Evolutionary conservation across 1,140 invertebrate genomes (phyloP).

Genomic region (Littorina saxatilis): DNA sequence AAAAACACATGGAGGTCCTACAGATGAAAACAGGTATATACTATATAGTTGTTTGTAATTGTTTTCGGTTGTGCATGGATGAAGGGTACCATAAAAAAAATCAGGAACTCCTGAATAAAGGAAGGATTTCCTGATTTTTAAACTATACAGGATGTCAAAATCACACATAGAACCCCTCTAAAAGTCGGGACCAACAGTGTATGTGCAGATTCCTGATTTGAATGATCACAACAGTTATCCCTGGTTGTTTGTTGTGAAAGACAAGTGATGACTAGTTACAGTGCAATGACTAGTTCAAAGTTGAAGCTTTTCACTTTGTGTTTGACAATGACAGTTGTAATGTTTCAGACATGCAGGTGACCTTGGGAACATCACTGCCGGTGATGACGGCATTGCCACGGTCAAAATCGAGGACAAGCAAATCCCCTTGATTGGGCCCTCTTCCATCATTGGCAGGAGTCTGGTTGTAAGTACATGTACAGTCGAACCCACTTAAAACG

Average conservation of each 20-base stretch:
- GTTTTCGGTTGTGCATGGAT: too few relatives aligned
- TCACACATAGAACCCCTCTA: neutral
- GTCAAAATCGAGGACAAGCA: constrained; percentile 86
- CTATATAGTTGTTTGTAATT: neutral
- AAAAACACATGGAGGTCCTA: constrained; percentile 23
- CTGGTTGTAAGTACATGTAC: constrained; percentile 76
- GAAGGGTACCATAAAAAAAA: neutral
- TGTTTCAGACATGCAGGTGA: constrained; percentile 88
- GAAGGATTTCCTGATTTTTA: neutral
- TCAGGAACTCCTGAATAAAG: neutral
- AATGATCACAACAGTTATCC: too few relatives aligned
- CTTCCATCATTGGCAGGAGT: constrained; percentile 92
- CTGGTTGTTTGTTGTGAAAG: too few relatives aligned
- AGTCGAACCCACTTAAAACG: too few relatives aligned
- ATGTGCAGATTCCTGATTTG: neutral
- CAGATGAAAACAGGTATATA: neutral
- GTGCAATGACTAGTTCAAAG: too few relatives aligned
- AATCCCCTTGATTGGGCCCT: constrained; percentile 85
- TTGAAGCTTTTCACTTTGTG: too few relatives aligned
- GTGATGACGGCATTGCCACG: constrained; percentile 83
- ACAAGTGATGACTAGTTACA: too few relatives aligned
- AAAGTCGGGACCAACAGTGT: too few relatives aligned
- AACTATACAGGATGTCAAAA: too few relatives aligned
- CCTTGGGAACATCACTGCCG: constrained; percentile 90
- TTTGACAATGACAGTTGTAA: constrained; percentile 8